Base-by-base conservation (phyloP, 2,888 invertebrate genomes). In the Bombylius major region DNA sequence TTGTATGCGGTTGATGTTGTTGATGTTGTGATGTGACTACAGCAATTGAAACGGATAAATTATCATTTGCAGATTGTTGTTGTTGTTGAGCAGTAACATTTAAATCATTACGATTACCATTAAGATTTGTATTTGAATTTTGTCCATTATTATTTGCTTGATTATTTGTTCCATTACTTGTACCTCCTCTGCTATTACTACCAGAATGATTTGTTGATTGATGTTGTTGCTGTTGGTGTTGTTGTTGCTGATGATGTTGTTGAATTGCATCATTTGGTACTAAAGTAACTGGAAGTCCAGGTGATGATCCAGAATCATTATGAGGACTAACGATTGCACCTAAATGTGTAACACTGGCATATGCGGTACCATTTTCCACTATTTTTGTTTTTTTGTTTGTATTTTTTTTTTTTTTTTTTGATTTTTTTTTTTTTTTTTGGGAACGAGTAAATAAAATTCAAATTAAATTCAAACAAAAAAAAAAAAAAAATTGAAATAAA, bases 1-100 rank as follows among this genome's bases (percentile, higher is more conserved):
- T 59, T 61, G 63, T 60, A 55, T 61, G 60, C 42, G 59, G 60
- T 9, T 56, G 56, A 67, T 65, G 64, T 72, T 70, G 66, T 12
- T 54, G 55, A 23, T 53, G 55, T 12, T 56, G 56, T 46, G 58
- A 31, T 51, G 58, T 56, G 51, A 56, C 49, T 50, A 52, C 55
- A n/a, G 52, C 50, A 46, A 55, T 47, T 50, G 53, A 50, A 23
- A 53, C 50, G 32, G 50, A 47, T 36, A 53, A 39, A 53, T 50
- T 46, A 42, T 50, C 50, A 36, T 23, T 36, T 12, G 45, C 12
- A 36, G 32, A 7, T 34, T 34, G 56, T 32, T 53, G 53, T 13
- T 12, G 13, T 5, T 47, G 47, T 32, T 31, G n/a, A 31, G 11
- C 5, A 31, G 47, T 9, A 52, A 13, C 45, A 47, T 47, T 34